Base-by-base conservation (phyloP, 1,140 invertebrate genomes). In the Periplaneta americana region DNA sequence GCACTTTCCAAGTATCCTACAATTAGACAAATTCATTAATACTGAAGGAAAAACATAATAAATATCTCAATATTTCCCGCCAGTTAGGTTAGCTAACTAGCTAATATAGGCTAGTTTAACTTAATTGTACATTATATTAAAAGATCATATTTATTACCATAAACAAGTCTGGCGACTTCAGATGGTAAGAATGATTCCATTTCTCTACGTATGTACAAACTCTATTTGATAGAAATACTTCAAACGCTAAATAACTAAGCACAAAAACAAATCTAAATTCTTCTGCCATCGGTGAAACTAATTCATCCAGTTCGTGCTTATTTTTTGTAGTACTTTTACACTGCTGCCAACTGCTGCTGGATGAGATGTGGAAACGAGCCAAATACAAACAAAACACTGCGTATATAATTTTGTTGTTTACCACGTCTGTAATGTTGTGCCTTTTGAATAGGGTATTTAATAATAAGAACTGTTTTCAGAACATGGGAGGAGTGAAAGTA, bases 1-100 rank as follows among this genome's bases (percentile, higher is more conserved):
- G 89, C 85, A 75, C 87, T 87, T 81, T 88, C 87, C 0, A 90
- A 83, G 79, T 90, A 90, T 78, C 89, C 89, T 90, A 66, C 17
- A 84, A 85, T 78, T 4, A 22, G 22, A 31, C 81, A 32, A 83
- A 83, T 48, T 33, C 18, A 75, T 82, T 32, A 37, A 37, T 76
- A 66, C 37, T 82, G 74, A 79, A 57, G 48, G 18, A 34, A 34
- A 39, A 36, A 79, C 66, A 48, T 82, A 48, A 77, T 48, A 5
- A 78, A 34, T 78, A 78, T 78, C 84, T 87, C 84, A 78, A 34
- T 78, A 78, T 78, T 85, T 87, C 84, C 83, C 84, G 82, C 83
- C 82, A 83, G 13, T 48, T 66, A 78, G 83, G 80, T 57, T 75
- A 32, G 83, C 83, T 83, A 85, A 66, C 82, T 80, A 75, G 80